Conservation (phyloP, 2,888 invertebrate genomes). For the Zootermopsis nevadensis region DNA sequence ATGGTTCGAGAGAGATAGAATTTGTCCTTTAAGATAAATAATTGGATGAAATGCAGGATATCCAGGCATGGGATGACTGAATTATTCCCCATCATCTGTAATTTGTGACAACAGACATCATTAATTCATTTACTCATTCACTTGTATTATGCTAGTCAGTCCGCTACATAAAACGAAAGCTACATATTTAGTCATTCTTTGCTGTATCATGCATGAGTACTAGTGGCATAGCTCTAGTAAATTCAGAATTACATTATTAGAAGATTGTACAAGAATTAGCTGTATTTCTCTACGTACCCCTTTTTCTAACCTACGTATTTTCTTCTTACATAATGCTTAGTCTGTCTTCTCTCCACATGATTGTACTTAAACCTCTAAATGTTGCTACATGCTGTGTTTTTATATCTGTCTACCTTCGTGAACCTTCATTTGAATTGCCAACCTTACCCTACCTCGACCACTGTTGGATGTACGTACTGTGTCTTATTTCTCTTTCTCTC, state of each 20-base stretch:
- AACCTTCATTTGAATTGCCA: background rate
- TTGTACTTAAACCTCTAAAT: conserved; percentile 21
- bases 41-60: no score
- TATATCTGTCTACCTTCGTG: conserved; percentile 7
- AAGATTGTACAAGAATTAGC: conserved; percentile 11
- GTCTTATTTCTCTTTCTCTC: conserved; percentile 61
- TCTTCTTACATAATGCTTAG: conserved; percentile 1
- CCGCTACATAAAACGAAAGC: background rate
- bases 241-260: background rate
- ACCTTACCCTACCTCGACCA: background rate
- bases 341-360: background rate
- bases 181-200: conserved; percentile 9
- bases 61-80: no score
- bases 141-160: no score
- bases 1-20: no score
- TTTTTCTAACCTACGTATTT: background rate
- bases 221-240: background rate
- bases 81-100: no score
- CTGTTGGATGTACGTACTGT: conserved; percentile 49
- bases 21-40: no score
- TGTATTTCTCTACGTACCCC: background rate
- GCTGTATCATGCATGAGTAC: conserved; percentile 2
- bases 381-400: background rate
- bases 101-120: no score
- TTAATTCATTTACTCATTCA: no score